phyloP scores from a whole-genome alignment of 2,888 invertebrate genomes.

The Trisateles emortualis region DNA sequence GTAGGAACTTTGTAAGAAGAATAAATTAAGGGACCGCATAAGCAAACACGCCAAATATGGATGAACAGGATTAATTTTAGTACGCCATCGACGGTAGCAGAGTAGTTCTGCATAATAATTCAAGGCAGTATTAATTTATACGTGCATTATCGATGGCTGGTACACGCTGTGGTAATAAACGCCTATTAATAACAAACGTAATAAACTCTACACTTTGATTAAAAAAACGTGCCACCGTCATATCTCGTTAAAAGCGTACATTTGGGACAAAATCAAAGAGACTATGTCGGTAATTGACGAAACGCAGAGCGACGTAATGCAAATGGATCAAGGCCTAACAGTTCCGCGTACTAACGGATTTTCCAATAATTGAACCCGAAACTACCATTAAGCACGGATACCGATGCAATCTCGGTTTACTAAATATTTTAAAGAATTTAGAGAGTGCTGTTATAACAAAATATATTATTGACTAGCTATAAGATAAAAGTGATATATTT shows the following conservation, averaged over 20 bases:
- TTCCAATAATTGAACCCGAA: slow-evolving; percentile 67
- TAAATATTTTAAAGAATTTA: slow-evolving; percentile 5
- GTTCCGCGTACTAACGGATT: slow-evolving; percentile 55
- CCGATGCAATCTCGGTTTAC: slow-evolving; percentile 7
- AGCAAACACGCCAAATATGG: slow-evolving; percentile 62
- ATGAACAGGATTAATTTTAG: slow-evolving; percentile 58
- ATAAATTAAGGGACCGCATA: slow-evolving; percentile 58
- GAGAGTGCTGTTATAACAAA: not conserved
- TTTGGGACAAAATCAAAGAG: slow-evolving; percentile 35
- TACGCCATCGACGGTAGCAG: slow-evolving; percentile 48
- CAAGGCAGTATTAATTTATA: slow-evolving; percentile 56
- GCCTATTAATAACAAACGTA: slow-evolving; percentile 23
- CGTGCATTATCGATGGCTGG: slow-evolving; percentile 45
- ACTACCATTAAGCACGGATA: slow-evolving; percentile 40
- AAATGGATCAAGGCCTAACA: slow-evolving; percentile 49
- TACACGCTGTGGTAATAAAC: slow-evolving; percentile 28
- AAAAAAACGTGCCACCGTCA: slow-evolving; percentile 5
- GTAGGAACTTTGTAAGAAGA: slow-evolving; percentile 56
- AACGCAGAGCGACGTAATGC: slow-evolving; percentile 48
- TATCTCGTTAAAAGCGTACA: slow-evolving; percentile 8
- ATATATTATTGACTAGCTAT: not conserved
- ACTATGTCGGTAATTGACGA: slow-evolving; percentile 37
- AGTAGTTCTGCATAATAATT: slow-evolving; percentile 55
- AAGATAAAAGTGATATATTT: slow-evolving; percentile 4
- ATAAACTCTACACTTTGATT: slow-evolving; percentile 1